These are phyloP conservation scores for Trachymyrmex septentrionalis DNA, from an alignment of 1,140 invertebrate species.

Conservation along the genomic window DNA sequence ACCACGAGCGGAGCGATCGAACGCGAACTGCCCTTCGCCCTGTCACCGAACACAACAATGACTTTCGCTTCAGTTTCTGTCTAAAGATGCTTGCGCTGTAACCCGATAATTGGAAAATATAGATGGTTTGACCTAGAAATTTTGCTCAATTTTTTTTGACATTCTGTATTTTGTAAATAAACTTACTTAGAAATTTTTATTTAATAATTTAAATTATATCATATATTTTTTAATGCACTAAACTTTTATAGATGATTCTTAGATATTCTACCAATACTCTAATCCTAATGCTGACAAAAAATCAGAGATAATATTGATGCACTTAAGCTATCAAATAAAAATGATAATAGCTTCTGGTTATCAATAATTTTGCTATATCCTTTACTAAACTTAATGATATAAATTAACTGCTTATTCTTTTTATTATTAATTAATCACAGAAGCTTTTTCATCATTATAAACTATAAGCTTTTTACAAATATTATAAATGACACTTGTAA, in stretches of 20 bases:
- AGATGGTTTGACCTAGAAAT: neutral
- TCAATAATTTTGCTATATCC: neutral
- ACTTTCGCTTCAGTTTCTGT: constrained; percentile 12
- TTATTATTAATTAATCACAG: constrained; percentile 1
- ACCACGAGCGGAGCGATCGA: constrained; percentile 52
- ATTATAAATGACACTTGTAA: neutral
- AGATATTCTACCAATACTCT: neutral
- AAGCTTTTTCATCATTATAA: neutral
- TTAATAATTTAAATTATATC: neutral
- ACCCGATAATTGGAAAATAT: neutral
- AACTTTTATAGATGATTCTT: constrained; percentile 11
- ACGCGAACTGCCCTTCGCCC: constrained; percentile 37
- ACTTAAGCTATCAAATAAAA: neutral
- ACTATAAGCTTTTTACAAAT: no score
- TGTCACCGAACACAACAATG: constrained; percentile 12
- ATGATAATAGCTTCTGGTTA: neutral
- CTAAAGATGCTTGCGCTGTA: neutral
- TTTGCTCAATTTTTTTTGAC: neutral
- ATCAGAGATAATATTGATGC: neutral
- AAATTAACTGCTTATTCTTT: neutral
- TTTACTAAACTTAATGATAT: neutral
- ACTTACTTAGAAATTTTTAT: neutral
- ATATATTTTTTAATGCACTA: neutral
- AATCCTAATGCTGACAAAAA: neutral
- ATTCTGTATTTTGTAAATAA: neutral